Percentiles rank a stretch among this genome's conserved stretches.
These are phyloP conservation scores for Piaya cayana DNA, from an alignment of 2,113 vertebrate species.

Conservation along the genomic window DNA sequence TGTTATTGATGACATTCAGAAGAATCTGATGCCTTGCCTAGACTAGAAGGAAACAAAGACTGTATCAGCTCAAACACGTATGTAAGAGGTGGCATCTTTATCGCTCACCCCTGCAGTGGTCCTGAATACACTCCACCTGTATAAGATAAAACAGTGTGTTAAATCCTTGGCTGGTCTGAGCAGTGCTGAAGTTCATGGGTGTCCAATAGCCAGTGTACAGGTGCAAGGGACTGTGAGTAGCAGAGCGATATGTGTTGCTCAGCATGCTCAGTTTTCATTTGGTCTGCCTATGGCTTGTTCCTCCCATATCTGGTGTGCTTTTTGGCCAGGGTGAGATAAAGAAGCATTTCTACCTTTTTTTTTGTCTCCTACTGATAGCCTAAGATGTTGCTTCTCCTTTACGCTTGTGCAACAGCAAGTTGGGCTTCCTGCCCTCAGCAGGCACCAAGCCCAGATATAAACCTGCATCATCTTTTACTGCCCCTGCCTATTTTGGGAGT, in stretches of 20 bases:
- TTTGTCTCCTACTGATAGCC: background rate
- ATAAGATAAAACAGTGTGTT: background rate
- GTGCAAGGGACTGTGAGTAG: background rate
- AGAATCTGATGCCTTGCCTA: background rate
- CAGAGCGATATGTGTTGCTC: background rate
- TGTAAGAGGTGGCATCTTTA: background rate
- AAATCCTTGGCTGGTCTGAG: background rate
- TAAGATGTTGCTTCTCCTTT: background rate
- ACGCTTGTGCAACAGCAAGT: background rate
- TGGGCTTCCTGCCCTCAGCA: background rate
- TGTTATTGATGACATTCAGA: rapidly evolving
- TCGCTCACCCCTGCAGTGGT: background rate
- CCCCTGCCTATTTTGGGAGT: background rate
- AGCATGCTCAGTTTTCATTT: background rate
- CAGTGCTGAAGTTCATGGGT: background rate
- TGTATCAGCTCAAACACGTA: rapidly evolving
- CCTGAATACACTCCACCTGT: background rate
- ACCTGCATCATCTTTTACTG: background rate
- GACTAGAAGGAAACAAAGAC: background rate
- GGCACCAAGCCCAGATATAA: background rate
- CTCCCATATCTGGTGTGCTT: background rate
- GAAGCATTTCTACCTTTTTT: background rate
- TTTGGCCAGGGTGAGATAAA: background rate
- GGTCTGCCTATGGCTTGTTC: background rate
- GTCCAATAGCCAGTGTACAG: background rate